Evolutionary conservation across 2,113 vertebrate species (phyloP), one percentile per base, ranked within the genome.

Genomic region (Entelurus aequoreus): DNA sequence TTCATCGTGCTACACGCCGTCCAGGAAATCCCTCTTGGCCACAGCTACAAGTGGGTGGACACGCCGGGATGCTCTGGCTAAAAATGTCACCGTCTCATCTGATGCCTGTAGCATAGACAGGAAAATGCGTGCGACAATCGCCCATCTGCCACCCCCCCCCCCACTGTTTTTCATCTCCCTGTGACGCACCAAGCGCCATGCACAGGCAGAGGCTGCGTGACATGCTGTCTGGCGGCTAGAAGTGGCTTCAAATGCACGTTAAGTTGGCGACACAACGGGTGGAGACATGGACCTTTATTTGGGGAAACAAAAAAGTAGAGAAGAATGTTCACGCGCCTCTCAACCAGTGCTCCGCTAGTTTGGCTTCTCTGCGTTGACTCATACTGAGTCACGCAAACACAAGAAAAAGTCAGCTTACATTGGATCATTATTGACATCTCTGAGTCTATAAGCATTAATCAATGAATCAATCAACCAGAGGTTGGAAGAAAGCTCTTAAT

Each of bases 181-280:
- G 76, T 91, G 89, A 91, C 89, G 89, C 88, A 90, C 85, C 67
- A 78, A 71, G 66, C 64, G 65, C 82, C 15, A 15, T 79, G 81
- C 78, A 79, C 81, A 85, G 82, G 81, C 87, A 74, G 62, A 83
- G 77, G 67, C 77, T 55, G 85, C 81, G 83, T 74, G 76, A 87
- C 86, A 81, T 69, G 52, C 82, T 53, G 84, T 81, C 87, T 81
- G 81, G 77, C 80, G 82, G 79, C 87, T 85, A 90, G 85, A 81
- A 8, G 40, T 9, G 40, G 75, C 78, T 75, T 73, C 68, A 62
- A 67, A 68, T 66, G 40, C 50, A 48, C 65, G 75, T 74, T 59
- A 42, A 42, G 8, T 42, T 6, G 42, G 11, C 42, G 42, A 46
- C 42, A 5, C 12, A 11, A 11, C 12, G 42, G 11, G 42, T 11